Evolutionary conservation across 2,888 invertebrate species (phyloP).

Genomic region (Lissonota sp.): DNA sequence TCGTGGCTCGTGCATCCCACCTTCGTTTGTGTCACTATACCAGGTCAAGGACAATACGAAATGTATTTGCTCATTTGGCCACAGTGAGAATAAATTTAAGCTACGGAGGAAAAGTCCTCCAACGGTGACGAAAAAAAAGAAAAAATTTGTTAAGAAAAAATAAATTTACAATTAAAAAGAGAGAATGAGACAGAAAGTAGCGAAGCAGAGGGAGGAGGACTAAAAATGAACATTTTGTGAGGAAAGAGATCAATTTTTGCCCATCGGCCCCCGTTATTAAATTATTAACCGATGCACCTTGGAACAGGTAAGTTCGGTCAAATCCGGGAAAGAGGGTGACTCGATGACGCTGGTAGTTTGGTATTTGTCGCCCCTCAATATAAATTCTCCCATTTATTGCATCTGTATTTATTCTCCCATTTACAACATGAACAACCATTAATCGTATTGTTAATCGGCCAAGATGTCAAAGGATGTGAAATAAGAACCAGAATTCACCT

Average conservation of each 20-base stretch:
- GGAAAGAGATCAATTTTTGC: neutral
- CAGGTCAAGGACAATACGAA: too few species aligned
- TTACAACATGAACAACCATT: too few species aligned
- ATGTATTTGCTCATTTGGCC: too few species aligned
- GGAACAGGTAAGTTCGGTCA: constrained; percentile 28
- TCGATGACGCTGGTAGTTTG: constrained; percentile 49
- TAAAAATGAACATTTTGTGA: neutral
- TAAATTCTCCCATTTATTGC: neutral
- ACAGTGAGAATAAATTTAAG: too few species aligned
- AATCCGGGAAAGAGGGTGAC: constrained; percentile 30
- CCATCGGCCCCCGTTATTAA: constrained; percentile 25
- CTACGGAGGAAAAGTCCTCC: too few species aligned
- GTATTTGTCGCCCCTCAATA: neutral
- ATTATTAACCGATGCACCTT: neutral
- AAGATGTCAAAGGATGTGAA: neutral
- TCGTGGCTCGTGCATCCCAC: constrained; percentile 1
- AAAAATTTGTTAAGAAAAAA: too few species aligned
- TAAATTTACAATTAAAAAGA: neutral
- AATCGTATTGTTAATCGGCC: too few species aligned
- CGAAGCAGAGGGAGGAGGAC: neutral
- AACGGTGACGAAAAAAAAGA: too few species aligned
- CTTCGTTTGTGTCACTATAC: neutral
- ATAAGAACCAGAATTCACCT: neutral
- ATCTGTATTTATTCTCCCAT: neutral
- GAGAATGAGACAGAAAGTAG: neutral